A percentile compares a stretch with the other conserved stretches of the same genome.
These are phyloP conservation scores for Eledona agricola DNA, from an alignment of 2,888 invertebrate species.

Conservation along the genomic window DNA sequence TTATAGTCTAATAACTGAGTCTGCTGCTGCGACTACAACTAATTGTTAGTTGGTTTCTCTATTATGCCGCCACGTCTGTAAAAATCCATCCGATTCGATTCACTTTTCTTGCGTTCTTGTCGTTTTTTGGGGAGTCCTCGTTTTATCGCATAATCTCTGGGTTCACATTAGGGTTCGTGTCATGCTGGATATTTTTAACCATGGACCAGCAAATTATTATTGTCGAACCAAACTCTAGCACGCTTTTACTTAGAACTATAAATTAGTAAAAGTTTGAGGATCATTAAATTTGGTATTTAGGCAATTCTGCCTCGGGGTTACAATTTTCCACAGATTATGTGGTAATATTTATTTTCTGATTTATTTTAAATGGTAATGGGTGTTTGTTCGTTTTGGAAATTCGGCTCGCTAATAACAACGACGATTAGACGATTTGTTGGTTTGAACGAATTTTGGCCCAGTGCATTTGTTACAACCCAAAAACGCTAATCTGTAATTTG, in stretches of 20 bases:
- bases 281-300: conserved; percentile 24
- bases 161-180: conserved; percentile 36
- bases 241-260: not conserved
- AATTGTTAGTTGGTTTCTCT: conserved; percentile 33
- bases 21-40: conserved; percentile 35
- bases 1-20: conserved; percentile 51
- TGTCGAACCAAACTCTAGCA: not conserved
- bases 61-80: conserved; percentile 26
- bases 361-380: too few relatives aligned
- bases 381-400: too few relatives aligned
- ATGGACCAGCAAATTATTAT: conserved; percentile 22
- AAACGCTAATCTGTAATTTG: too few relatives aligned
- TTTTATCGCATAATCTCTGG: conserved; percentile 51
- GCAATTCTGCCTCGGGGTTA: conserved; percentile 25
- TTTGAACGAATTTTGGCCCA: too few relatives aligned
- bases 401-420: too few relatives aligned
- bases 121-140: conserved; percentile 35
- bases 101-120: too few relatives aligned
- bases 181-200: conserved; percentile 29
- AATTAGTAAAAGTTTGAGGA: conserved; percentile 22
- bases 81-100: conserved; percentile 19
- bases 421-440: too few relatives aligned
- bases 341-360: conserved; percentile 16
- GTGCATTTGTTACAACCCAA: too few relatives aligned
- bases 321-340: conserved; percentile 20